A percentile compares a stretch with the other conserved stretches of the same genome.
These are phyloP conservation scores for Coelopa frigida DNA, from an alignment of 1,140 invertebrate species.

Conservation along the genomic window DNA sequence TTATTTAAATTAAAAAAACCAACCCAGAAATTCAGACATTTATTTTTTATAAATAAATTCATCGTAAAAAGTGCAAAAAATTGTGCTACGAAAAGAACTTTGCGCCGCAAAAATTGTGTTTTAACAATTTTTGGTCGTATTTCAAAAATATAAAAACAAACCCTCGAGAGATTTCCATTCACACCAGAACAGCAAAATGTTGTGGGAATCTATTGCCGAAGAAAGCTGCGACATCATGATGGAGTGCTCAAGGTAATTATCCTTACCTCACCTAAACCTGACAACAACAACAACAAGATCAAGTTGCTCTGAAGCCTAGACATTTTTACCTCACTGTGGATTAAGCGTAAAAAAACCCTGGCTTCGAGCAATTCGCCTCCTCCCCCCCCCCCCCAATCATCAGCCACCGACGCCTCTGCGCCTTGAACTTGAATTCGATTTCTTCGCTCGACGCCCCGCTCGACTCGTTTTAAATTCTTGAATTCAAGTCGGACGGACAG, in stretches of 20 bases:
- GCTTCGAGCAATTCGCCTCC: neutral
- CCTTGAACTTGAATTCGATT: slow-evolving; percentile 10
- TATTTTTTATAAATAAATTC: too few species aligned
- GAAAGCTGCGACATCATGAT: slow-evolving; percentile 30
- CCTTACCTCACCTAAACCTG: too few species aligned
- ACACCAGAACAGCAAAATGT: slow-evolving; percentile 27
- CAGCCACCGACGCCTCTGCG: neutral
- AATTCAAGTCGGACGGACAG: too few species aligned
- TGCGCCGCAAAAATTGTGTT: slow-evolving; percentile 33
- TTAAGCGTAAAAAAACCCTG: slow-evolving; percentile 6
- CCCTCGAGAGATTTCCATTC: slow-evolving; percentile 11
- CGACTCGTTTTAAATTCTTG: too few species aligned
- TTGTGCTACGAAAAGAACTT: slow-evolving; percentile 14
- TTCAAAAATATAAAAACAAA: slow-evolving; percentile 10
- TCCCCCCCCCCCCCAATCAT: neutral
- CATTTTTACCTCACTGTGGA: slow-evolving; percentile 10
- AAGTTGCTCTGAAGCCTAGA: slow-evolving; percentile 13
- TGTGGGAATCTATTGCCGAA: slow-evolving; percentile 40
- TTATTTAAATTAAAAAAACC: too few species aligned
- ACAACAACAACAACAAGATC: slow-evolving; percentile 11
- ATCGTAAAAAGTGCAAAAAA: slow-evolving; percentile 15
- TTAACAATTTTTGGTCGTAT: slow-evolving; percentile 32
- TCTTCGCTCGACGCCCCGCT: too few species aligned
- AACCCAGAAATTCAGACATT: too few species aligned
- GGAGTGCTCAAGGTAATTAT: slow-evolving; percentile 43